Percentiles rank a stretch among this genome's conserved stretches.
phyloP scores from a whole-genome alignment of 2,113 vertebrate species.

The Stercorarius parasiticus region DNA sequence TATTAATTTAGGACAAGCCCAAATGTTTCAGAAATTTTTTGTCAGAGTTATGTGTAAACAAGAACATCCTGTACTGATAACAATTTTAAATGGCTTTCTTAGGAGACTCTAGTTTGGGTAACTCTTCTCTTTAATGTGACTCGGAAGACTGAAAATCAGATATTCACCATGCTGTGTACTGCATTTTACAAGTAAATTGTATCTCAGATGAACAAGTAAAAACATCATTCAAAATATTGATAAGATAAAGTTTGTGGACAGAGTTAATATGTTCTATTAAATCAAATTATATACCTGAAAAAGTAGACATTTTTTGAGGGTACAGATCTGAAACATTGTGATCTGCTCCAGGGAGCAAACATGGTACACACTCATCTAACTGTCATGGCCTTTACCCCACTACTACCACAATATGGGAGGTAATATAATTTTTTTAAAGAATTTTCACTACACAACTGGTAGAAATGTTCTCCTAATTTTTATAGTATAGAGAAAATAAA shows the following conservation, averaged over 20 bases:
- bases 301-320: neutral
- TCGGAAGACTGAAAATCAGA: neutral
- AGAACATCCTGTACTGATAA: neutral
- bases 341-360: neutral
- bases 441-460: neutral
- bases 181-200: neutral
- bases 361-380: rapidly evolving
- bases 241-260: neutral
- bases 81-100: neutral
- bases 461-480: neutral
- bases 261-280: neutral
- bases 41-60: neutral
- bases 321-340: neutral
- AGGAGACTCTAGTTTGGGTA: neutral
- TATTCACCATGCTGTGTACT: neutral
- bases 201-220: neutral
- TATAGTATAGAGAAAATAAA: neutral
- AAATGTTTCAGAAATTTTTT: neutral
- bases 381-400: neutral
- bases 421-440: neutral
- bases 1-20: neutral
- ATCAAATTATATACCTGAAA: neutral
- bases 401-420: neutral
- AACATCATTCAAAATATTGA: neutral
- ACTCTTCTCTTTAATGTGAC: neutral